Conservation (phyloP, 2,113 vertebrate species). For the Ivindomyrus marchei region DNA sequence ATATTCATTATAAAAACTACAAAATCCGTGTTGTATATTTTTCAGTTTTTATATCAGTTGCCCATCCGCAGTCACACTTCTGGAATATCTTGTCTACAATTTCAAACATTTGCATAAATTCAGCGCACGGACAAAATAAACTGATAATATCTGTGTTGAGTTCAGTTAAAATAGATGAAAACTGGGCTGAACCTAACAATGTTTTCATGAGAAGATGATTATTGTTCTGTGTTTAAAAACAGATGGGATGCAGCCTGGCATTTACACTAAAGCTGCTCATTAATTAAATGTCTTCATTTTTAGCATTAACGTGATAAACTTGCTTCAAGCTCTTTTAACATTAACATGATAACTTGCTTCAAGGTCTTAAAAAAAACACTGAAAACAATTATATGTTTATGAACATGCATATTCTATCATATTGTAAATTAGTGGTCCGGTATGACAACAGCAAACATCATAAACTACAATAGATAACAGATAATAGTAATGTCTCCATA, state of each 20-base stretch:
- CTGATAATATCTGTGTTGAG: background rate
- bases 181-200: background rate
- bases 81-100: background rate
- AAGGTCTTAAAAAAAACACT: background rate
- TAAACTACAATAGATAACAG: background rate
- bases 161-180: background rate
- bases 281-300: background rate
- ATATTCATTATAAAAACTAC: background rate
- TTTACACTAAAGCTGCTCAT: background rate
- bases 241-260: background rate
- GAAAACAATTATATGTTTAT: background rate
- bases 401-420: background rate
- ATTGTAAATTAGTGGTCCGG: background rate
- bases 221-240: background rate
- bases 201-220: background rate
- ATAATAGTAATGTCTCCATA: background rate
- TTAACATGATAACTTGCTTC: background rate
- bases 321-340: background rate
- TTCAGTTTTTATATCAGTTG: background rate
- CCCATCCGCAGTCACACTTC: background rate
- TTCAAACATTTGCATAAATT: background rate
- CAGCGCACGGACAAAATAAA: background rate
- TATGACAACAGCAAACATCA: background rate
- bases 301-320: background rate
- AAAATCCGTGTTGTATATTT: background rate